Conservation (phyloP, 64 coral and sea anemone species). For the Stichodactyla mertensii region DNA sequence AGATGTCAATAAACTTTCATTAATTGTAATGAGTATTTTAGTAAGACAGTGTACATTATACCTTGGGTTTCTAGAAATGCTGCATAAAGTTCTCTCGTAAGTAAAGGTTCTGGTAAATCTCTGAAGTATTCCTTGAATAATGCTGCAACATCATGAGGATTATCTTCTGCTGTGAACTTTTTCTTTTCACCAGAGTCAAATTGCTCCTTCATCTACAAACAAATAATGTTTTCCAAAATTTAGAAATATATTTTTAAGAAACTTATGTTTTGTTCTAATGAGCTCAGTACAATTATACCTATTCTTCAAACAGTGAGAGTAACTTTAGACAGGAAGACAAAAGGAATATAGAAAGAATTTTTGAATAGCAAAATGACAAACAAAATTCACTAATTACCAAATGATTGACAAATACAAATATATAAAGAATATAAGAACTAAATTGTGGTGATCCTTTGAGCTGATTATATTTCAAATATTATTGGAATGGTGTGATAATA, state of each 20-base stretch:
- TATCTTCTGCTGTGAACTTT: constrained; percentile 79
- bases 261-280: background rate
- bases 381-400: background rate
- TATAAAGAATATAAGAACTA: constrained; percentile 5
- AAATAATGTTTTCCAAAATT: background rate
- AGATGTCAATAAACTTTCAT: background rate
- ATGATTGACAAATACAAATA: background rate
- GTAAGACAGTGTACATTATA: constrained; percentile 18
- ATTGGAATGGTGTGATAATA: constrained; percentile 1
- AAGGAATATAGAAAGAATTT: background rate
- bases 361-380: constrained; percentile 5
- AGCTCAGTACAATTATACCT: background rate
- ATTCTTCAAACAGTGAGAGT: background rate
- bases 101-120: constrained; percentile 86
- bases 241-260: background rate
- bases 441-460: background rate
- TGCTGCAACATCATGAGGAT: constrained; percentile 96
- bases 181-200: constrained; percentile 95
- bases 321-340: background rate
- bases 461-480: constrained; percentile 15
- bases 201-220: constrained; percentile 82
- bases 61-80: constrained; percentile 95
- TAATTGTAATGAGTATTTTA: background rate
- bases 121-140: constrained; percentile 98
- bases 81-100: constrained; percentile 91